phyloP scores from a whole-genome alignment of 2,888 invertebrate genomes.

The Philereme vetulata region DNA sequence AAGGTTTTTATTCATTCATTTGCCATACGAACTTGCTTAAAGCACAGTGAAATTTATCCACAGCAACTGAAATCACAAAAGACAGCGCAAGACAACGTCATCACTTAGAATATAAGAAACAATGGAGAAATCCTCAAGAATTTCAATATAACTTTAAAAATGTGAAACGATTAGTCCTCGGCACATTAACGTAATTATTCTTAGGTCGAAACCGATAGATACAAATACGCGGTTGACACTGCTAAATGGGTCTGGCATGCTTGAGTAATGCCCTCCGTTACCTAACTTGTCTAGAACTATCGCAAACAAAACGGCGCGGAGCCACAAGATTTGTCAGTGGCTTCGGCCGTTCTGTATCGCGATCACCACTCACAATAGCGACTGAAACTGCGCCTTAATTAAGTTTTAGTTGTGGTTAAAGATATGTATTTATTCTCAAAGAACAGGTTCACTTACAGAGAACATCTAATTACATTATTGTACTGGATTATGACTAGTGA shows the following conservation, averaged over 20 bases:
- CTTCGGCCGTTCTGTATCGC: constrained; percentile 19
- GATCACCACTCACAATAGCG: no score
- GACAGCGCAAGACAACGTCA: no score
- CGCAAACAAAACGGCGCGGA: constrained; percentile 65
- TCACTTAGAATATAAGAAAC: not conserved
- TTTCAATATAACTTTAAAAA: constrained; percentile 19
- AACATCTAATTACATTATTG: no score
- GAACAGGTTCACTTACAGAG: no score
- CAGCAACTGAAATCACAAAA: no score
- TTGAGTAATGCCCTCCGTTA: constrained; percentile 70
- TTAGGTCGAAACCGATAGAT: constrained; percentile 56
- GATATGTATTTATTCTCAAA: no score
- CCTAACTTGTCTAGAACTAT: constrained; percentile 76
- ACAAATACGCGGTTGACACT: constrained; percentile 80
- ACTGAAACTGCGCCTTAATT: no score
- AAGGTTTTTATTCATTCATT: no score
- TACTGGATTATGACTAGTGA: no score
- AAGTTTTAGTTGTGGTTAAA: no score
- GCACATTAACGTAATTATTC: constrained; percentile 42
- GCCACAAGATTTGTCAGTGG: constrained; percentile 72
- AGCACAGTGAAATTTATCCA: no score
- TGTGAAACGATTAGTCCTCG: constrained; percentile 26
- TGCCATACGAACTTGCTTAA: no score
- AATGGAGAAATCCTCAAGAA: constrained; percentile 16
- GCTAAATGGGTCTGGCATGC: constrained; percentile 72